Percentiles rank a stretch among this genome's conserved stretches.
Evolutionary conservation across 2,888 invertebrate species (phyloP).

Genomic region (Eristalis pertinax): DNA sequence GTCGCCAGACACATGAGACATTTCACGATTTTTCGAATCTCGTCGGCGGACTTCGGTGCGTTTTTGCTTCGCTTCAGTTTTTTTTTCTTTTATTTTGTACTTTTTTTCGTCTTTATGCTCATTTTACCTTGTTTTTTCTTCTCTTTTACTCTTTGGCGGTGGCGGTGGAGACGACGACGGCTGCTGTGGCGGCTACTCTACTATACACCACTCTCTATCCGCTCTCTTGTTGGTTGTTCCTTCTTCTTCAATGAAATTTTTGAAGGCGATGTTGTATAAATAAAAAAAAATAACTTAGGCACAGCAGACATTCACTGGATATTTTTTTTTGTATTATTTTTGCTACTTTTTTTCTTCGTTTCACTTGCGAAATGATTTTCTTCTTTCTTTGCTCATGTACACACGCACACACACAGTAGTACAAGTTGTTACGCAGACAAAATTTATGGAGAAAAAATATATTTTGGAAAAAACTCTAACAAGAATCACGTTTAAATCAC

Average conservation of each 20-base stretch:
- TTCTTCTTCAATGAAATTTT: slow-evolving; percentile 59
- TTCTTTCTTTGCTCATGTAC: slow-evolving; percentile 16
- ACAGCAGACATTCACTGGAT: slow-evolving; percentile 48
- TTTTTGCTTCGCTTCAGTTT: neutral
- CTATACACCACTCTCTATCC: slow-evolving; percentile 31
- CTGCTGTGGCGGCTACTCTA: slow-evolving; percentile 17
- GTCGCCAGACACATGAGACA: slow-evolving; percentile 60
- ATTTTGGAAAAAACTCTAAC: slow-evolving; percentile 10
- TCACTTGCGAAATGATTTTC: slow-evolving; percentile 53
- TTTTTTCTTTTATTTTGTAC: slow-evolving; percentile 8
- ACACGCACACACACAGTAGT: slow-evolving; percentile 24
- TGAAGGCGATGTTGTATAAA: slow-evolving; percentile 42
- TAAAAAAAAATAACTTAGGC: slow-evolving; percentile 43
- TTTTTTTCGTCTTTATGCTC: slow-evolving; percentile 23
- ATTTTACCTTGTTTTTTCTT: slow-evolving; percentile 49
- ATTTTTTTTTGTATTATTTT: slow-evolving; percentile 23
- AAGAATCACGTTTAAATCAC: slow-evolving; percentile 49
- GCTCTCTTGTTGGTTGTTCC: slow-evolving; percentile 37
- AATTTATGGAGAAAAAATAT: slow-evolving; percentile 17
- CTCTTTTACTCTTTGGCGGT: slow-evolving; percentile 36
- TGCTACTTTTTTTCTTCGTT: slow-evolving; percentile 17
- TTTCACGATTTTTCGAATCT: slow-evolving; percentile 44
- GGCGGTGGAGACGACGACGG: neutral
- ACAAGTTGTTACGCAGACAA: slow-evolving; percentile 55
- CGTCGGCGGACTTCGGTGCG: slow-evolving; percentile 9